phyloP scores from a whole-genome alignment of 2,888 invertebrate species.

The Dolichomitus sp. region DNA sequence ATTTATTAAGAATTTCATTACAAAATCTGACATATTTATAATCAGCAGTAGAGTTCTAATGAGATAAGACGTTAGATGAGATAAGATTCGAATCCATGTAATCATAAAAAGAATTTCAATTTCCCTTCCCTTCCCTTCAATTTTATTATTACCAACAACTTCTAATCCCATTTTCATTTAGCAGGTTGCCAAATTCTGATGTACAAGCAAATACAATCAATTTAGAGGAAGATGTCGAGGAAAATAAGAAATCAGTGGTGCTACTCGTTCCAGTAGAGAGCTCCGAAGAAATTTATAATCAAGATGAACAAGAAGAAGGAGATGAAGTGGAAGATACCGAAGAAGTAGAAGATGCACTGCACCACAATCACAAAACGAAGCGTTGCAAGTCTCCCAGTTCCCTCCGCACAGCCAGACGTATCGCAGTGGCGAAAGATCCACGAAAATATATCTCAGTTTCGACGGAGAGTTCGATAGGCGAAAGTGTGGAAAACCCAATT shows the following conservation, averaged over 20 bases:
- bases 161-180: neutral
- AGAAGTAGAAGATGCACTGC: slow-evolving; percentile 20
- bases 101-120: no score
- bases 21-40: no score
- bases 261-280: slow-evolving; percentile 62
- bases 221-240: slow-evolving; percentile 22
- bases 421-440: neutral
- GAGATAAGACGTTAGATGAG: no score
- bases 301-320: slow-evolving; percentile 20
- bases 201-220: neutral
- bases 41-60: no score
- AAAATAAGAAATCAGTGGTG: slow-evolving; percentile 59
- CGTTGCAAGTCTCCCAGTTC: slow-evolving; percentile 67
- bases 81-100: no score
- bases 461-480: neutral
- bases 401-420: slow-evolving; percentile 38
- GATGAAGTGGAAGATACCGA: slow-evolving; percentile 33
- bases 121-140: no score
- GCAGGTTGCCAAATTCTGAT: slow-evolving; percentile 37
- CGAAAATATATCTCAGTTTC: neutral
- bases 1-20: no score
- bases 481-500: neutral
- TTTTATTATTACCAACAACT: neutral
- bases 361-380: slow-evolving; percentile 61
- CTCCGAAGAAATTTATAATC: slow-evolving; percentile 39